Evolutionary conservation across 2,797 vertebrate genomes (phyloP).

Genomic region (Lateolabrax maculatus): DNA sequence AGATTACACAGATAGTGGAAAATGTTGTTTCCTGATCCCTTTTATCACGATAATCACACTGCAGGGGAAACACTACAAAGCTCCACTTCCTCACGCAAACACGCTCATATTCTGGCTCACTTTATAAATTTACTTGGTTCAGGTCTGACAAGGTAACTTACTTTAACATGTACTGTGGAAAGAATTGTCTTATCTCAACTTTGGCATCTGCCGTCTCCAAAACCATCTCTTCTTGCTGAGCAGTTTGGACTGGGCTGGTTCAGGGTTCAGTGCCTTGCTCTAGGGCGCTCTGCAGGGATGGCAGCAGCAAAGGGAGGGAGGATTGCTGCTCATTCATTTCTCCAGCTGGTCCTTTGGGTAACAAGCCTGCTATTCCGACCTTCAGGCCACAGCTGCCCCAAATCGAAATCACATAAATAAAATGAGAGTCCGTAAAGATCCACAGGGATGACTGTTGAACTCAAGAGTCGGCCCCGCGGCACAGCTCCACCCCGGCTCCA

Average conservation of each 20-base stretch:
- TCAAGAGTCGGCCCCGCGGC: not conserved
- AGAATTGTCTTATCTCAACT: not conserved
- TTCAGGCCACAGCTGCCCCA: slow-evolving; percentile 22
- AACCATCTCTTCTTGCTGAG: not conserved
- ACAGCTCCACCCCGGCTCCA: not conserved
- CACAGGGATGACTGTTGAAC: slow-evolving; percentile 28
- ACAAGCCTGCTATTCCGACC: not conserved
- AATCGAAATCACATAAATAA: slow-evolving; percentile 29
- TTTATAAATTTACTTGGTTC: not conserved
- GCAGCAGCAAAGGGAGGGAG: rapidly evolving
- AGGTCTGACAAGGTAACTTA: not conserved
- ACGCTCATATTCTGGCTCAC: not conserved
- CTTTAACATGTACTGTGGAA: not conserved
- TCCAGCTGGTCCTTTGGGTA: slow-evolving; percentile 29
- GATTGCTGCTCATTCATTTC: not conserved
- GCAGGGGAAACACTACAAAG: not conserved
- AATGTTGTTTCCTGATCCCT: slow-evolving; percentile 21
- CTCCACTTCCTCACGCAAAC: not conserved
- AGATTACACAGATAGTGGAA: slow-evolving; percentile 34
- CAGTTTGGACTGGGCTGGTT: not conserved
- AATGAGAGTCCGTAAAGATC: not conserved
- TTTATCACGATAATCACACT: slow-evolving; percentile 24
- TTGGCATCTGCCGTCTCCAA: not conserved
- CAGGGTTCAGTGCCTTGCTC: slow-evolving; percentile 23
- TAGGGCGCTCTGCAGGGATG: not conserved